Evolutionary conservation across 23 tunicate species (phyloP).

Genomic region (Trididemnum miniatum): DNA sequence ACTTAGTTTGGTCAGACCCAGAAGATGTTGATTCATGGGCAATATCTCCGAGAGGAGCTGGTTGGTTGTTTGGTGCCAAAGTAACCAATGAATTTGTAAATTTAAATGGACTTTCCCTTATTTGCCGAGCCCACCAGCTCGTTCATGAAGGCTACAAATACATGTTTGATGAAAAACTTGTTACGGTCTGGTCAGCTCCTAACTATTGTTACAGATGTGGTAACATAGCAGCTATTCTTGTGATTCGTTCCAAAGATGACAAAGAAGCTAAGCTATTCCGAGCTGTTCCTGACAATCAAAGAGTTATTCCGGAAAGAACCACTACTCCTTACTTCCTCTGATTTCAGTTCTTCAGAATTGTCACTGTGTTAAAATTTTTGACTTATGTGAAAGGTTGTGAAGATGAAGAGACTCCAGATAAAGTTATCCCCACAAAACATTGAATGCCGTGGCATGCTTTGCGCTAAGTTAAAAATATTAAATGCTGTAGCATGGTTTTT

Average conservation of each 20-base stretch:
- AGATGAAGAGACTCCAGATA: too few relatives aligned
- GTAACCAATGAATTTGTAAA: slow-evolving; percentile 87
- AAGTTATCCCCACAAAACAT: too few relatives aligned
- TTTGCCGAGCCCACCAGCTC: slow-evolving; percentile 96
- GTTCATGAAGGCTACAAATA: slow-evolving; percentile 96
- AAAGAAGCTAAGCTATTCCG: slow-evolving; percentile 86
- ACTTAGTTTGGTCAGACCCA: slow-evolving; percentile 97
- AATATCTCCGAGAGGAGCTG: slow-evolving; percentile 84
- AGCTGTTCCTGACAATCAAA: slow-evolving; percentile 89
- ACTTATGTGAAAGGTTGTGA: too few relatives aligned
- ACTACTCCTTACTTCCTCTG: slow-evolving; percentile 89
- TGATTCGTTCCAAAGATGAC: slow-evolving; percentile 67
- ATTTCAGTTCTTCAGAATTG: background rate
- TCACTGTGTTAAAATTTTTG: too few relatives aligned
- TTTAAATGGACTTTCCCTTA: slow-evolving; percentile 70
- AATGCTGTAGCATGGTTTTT: too few relatives aligned
- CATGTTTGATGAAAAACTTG: slow-evolving; percentile 86
- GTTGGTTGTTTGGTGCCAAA: slow-evolving; percentile 96
- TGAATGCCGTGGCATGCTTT: too few relatives aligned
- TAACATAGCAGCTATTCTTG: slow-evolving; percentile 84
- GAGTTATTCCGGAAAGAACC: slow-evolving; percentile 87
- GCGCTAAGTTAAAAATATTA: too few relatives aligned
- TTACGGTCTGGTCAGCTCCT: slow-evolving; percentile 98
- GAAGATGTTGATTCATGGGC: slow-evolving; percentile 98
- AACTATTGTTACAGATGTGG: slow-evolving; percentile 97